Evolutionary conservation across 2,113 vertebrate species (phyloP).

Genomic region (Microtus richardsoni): DNA sequence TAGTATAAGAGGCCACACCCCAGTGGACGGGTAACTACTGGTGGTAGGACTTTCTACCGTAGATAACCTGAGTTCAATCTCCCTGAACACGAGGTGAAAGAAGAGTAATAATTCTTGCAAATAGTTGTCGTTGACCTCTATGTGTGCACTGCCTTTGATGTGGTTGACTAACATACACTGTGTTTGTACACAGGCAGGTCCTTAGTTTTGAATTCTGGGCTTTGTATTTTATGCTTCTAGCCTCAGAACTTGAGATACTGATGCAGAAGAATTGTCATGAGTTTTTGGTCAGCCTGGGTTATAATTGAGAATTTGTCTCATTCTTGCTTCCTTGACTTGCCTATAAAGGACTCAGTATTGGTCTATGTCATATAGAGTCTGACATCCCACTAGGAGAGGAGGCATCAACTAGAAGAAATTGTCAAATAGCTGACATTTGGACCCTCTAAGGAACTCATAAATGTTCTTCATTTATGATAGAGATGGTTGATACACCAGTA

Average conservation of each 20-base stretch:
- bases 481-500: not conserved
- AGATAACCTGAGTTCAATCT: not conserved
- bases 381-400: not conserved
- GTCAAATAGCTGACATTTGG: not conserved
- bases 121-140: too few species aligned
- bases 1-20: too few species aligned
- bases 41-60: too few species aligned
- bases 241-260: not conserved
- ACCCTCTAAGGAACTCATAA: not conserved
- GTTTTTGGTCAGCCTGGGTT: not conserved
- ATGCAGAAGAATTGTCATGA: not conserved
- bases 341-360: not conserved
- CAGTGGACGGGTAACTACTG: too few species aligned
- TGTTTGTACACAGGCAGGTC: not conserved
- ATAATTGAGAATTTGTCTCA: not conserved
- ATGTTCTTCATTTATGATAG: too few species aligned
- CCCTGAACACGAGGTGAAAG: not conserved
- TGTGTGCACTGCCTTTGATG: too few species aligned
- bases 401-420: not conserved
- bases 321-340: too few species aligned
- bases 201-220: too few species aligned
- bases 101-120: too few species aligned
- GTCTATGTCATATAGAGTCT: fast-evolving
- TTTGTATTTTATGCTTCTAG: too few species aligned
- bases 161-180: not conserved